These are phyloP conservation scores for Engraulis encrasicolus DNA, from an alignment of 2,113 vertebrate genomes.

Conservation along the genomic window DNA sequence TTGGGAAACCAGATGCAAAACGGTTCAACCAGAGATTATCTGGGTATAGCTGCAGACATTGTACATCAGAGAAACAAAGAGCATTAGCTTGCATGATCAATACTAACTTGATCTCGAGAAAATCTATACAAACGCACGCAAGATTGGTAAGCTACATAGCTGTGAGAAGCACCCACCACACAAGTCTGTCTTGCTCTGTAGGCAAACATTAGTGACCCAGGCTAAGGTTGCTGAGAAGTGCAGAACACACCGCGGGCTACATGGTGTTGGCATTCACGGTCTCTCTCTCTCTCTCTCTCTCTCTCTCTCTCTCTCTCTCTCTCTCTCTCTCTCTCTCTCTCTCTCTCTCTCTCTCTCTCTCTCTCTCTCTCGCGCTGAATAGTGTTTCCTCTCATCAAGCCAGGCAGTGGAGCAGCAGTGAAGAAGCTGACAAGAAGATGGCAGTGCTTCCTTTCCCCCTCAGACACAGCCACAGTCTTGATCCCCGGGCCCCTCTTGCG, in stretches of 20 bases:
- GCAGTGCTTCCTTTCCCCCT: constrained; percentile 56
- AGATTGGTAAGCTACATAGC: too few relatives aligned
- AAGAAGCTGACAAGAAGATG: constrained; percentile 59
- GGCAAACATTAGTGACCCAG: not conserved
- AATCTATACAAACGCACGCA: not conserved
- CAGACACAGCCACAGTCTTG: not conserved
- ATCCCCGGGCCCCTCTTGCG: not conserved
- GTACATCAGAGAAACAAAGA: not conserved
- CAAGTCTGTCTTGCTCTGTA: not conserved
- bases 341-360: too few relatives aligned
- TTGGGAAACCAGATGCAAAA: not conserved
- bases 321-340: too few relatives aligned
- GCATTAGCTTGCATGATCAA: not conserved
- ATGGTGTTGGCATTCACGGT: not conserved
- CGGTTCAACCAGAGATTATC: not conserved
- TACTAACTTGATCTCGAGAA: too few relatives aligned
- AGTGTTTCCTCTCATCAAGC: not conserved
- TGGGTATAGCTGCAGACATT: not conserved
- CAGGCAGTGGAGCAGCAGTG: not conserved
- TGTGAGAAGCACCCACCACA: not conserved
- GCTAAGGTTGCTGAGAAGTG: not conserved
- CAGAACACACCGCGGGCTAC: not conserved
- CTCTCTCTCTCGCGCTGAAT: too few relatives aligned
- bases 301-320: too few relatives aligned
- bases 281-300: too few relatives aligned